A percentile compares a stretch with the other conserved stretches of the same genome.
Evolutionary conservation across 2,113 vertebrate genomes (phyloP).

Genomic region (Coptodon rendalli): DNA sequence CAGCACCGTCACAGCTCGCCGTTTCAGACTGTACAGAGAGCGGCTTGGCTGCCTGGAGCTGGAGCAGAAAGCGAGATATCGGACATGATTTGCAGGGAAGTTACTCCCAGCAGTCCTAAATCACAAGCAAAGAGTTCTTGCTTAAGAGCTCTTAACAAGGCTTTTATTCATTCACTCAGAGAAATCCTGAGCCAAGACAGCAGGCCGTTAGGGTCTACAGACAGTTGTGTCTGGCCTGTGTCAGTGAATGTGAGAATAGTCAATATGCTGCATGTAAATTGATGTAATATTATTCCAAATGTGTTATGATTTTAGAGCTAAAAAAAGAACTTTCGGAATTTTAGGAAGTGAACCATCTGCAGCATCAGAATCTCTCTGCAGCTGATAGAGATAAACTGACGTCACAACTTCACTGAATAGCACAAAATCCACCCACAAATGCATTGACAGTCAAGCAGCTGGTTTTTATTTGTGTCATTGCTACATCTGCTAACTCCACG

Average conservation of each 20-base stretch:
- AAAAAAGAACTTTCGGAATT: background rate
- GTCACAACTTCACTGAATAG: fast-evolving
- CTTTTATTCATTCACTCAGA: background rate
- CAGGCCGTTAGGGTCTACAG: background rate
- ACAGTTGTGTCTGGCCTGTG: background rate
- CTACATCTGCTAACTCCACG: background rate
- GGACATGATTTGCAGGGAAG: background rate
- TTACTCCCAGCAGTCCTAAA: background rate
- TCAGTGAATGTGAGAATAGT: background rate
- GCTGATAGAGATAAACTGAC: background rate
- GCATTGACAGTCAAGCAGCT: background rate
- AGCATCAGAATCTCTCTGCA: background rate
- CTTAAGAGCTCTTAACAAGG: background rate
- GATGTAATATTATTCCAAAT: background rate
- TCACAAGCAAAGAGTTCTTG: background rate
- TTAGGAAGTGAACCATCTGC: background rate
- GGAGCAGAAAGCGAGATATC: slow-evolving; percentile 44
- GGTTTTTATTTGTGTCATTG: background rate
- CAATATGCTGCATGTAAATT: background rate
- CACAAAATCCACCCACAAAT: background rate
- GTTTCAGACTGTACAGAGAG: slow-evolving; percentile 25
- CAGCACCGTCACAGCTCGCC: slow-evolving; percentile 4
- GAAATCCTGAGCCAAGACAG: fast-evolving
- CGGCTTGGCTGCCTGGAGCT: slow-evolving; percentile 20
- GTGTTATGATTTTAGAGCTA: background rate